phyloP scores from a whole-genome alignment of 2,888 invertebrate species.

The Lasioglossum lativentre region DNA sequence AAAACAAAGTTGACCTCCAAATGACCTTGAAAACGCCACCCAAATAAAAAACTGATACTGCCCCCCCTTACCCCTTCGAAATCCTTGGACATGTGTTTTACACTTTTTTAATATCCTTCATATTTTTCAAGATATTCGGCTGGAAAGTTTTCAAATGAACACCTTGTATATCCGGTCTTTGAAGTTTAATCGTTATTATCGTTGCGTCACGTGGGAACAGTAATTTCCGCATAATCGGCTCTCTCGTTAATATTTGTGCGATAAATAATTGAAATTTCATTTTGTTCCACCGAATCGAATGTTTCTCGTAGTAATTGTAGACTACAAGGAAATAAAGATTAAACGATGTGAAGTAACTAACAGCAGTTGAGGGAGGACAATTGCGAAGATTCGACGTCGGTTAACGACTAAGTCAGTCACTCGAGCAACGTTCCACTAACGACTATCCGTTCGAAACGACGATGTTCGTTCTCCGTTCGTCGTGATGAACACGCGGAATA shows the following conservation, averaged over 20 bases:
- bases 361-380: conserved; percentile 48
- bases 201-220: neutral
- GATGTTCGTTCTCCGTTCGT: conserved; percentile 27
- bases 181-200: neutral
- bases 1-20: too few species aligned
- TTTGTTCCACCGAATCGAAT: neutral
- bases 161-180: neutral
- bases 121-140: too few species aligned
- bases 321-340: conserved; percentile 5
- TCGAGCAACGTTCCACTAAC: conserved; percentile 11
- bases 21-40: too few species aligned
- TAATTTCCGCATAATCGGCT: neutral
- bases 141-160: too few species aligned
- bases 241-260: neutral
- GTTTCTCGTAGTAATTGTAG: neutral
- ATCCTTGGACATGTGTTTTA: too few species aligned
- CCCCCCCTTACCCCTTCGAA: too few species aligned
- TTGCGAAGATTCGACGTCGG: conserved; percentile 30
- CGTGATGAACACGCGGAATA: conserved; percentile 30
- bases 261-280: neutral
- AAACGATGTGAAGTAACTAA: neutral
- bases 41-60: too few species aligned
- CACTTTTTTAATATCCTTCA: too few species aligned
- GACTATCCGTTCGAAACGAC: conserved; percentile 40
- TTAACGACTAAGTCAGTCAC: neutral